These are phyloP conservation scores for Amphimedon queenslandica DNA, from an alignment of 37 sponge, comb jelly and placozoan genomes.

Conservation along the genomic window DNA sequence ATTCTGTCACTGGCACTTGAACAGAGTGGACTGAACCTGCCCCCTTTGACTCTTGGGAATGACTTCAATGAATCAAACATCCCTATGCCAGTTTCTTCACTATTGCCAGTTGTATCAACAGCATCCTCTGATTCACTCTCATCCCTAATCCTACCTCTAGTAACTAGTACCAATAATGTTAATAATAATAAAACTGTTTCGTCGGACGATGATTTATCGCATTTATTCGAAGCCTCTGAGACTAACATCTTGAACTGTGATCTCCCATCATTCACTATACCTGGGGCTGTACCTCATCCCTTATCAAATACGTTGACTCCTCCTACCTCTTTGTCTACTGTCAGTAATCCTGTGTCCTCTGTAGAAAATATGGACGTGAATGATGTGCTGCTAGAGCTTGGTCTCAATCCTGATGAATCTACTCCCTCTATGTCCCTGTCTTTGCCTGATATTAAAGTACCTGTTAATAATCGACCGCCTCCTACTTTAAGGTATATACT, in stretches of 20 bases:
- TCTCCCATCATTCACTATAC: not conserved
- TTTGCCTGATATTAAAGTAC: too few species aligned
- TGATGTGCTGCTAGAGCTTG: constrained; percentile 1
- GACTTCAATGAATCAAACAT: not conserved
- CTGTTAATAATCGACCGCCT: too few species aligned
- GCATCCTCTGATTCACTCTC: not conserved
- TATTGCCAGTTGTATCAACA: not conserved
- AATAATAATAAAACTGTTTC: too few species aligned
- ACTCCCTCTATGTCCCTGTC: not conserved
- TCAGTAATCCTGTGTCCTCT: too few species aligned
- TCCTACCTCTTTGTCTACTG: too few species aligned
- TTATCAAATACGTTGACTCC: not conserved
- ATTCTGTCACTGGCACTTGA: constrained; percentile 57
- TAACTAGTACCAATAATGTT: not conserved
- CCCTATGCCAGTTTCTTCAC: not conserved
- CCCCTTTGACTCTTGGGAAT: not conserved
- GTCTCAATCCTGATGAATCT: not conserved
- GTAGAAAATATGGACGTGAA: not conserved
- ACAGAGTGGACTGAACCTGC: constrained; percentile 24
- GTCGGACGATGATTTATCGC: constrained; percentile 8
- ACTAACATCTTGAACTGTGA: not conserved
- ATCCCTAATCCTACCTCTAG: not conserved
- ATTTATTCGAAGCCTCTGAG: not conserved
- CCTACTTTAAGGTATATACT: too few species aligned
- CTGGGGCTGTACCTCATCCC: not conserved